Evolutionary conservation across 2,113 vertebrate genomes (phyloP).

Genomic region (Hemicordylus capensis): DNA sequence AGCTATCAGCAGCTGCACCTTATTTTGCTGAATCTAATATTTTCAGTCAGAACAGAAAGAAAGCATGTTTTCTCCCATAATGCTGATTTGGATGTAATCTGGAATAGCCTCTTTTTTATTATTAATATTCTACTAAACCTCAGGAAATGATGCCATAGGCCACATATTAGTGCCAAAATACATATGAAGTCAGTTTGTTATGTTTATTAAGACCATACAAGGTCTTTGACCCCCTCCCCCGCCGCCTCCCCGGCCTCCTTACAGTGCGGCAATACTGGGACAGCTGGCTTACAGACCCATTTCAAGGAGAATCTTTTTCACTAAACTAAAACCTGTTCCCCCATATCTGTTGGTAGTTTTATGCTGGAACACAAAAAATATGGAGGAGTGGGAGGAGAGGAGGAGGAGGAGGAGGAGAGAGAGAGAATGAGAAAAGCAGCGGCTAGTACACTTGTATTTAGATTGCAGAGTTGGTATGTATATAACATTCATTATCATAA

Average conservation of each 20-base stretch:
- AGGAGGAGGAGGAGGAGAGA: too few species aligned
- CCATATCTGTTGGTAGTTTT: constrained; percentile 69
- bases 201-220: constrained; percentile 79
- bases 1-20: constrained; percentile 41
- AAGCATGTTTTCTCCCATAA: constrained; percentile 49
- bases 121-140: constrained; percentile 77
- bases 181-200: constrained; percentile 74
- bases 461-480: constrained; percentile 9
- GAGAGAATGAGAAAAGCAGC: neutral
- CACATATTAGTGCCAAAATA: constrained; percentile 79
- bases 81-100: constrained; percentile 68
- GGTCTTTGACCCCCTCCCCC: constrained; percentile 69
- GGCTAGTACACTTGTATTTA: constrained; percentile 29
- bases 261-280: constrained; percentile 58
- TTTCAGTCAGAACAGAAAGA: constrained; percentile 58
- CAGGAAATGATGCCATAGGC: constrained; percentile 80
- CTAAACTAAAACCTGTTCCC: constrained; percentile 46
- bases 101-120: constrained; percentile 62
- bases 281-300: constrained; percentile 70
- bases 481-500: constrained; percentile 40
- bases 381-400: too few species aligned
- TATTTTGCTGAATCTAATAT: constrained; percentile 30
- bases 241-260: too few species aligned
- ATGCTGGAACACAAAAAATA: constrained; percentile 42
- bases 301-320: too few species aligned